Percentiles rank a stretch among this genome's conserved stretches.
These are phyloP conservation scores for Turritopsis dohrnii DNA, from an alignment of 30 jellyfish, hydroid and myxozoan species.

Conservation along the genomic window DNA sequence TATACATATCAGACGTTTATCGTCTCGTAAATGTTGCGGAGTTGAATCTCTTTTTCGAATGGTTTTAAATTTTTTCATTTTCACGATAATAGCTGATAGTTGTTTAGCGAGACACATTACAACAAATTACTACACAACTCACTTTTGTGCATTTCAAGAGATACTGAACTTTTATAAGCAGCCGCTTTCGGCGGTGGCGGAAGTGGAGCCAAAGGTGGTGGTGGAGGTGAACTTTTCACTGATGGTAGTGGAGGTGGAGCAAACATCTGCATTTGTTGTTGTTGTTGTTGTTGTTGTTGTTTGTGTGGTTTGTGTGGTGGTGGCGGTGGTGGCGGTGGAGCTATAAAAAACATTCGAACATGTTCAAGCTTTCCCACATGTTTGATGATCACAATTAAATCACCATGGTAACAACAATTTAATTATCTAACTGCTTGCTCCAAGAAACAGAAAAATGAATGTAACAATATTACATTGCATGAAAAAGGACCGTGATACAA, in stretches of 20 bases:
- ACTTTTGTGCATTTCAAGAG: too few species aligned
- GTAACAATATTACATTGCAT: too few species aligned
- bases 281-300: not conserved
- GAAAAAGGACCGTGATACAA: too few species aligned
- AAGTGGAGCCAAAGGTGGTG: slow-evolving; percentile 16
- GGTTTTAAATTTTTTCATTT: too few species aligned
- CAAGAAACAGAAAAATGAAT: too few species aligned
- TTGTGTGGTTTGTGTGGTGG: not conserved
- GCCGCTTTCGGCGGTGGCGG: slow-evolving; percentile 12
- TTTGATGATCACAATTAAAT: not conserved
- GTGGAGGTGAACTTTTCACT: not conserved
- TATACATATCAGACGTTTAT: too few species aligned
- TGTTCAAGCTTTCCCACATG: not conserved
- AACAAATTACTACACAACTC: too few species aligned
- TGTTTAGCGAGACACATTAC: too few species aligned
- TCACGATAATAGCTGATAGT: too few species aligned
- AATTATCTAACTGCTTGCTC: not conserved
- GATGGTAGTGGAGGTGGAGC: slow-evolving; percentile 5
- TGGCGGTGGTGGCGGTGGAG: slow-evolving; percentile 5
- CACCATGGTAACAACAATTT: not conserved
- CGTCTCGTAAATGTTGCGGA: too few species aligned
- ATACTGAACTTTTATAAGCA: too few species aligned
- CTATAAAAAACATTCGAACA: not conserved
- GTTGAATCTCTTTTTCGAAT: too few species aligned
- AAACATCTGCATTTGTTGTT: not conserved